A percentile compares a stretch with the other conserved stretches of the same genome.
These are phyloP conservation scores for Drosophila rufa DNA, from an alignment of 1,140 invertebrate genomes.

Conservation along the genomic window DNA sequence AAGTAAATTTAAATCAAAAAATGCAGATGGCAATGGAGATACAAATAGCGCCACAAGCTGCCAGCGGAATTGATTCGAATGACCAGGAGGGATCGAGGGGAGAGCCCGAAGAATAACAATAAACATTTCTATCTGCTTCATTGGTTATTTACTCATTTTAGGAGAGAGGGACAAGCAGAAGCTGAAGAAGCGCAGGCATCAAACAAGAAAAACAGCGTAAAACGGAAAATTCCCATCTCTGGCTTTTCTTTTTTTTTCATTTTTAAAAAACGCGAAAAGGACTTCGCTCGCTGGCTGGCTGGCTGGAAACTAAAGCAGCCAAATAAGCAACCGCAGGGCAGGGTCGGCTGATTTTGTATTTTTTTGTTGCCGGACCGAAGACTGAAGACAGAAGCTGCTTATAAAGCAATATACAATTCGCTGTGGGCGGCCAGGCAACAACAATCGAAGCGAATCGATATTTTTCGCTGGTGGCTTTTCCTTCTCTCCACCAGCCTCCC, in stretches of 20 bases:
- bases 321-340: slow-evolving; percentile 54
- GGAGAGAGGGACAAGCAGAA: background rate
- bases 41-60: slow-evolving; percentile 57
- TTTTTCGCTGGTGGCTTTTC: slow-evolving; percentile 54
- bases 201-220: slow-evolving; percentile 76
- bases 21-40: slow-evolving; percentile 52
- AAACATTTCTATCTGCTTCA: slow-evolving; percentile 83
- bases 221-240: slow-evolving; percentile 45
- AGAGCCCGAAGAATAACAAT: slow-evolving; percentile 69
- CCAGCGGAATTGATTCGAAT: slow-evolving; percentile 77
- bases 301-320: slow-evolving; percentile 47
- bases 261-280: slow-evolving; percentile 34
- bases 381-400: slow-evolving; percentile 69
- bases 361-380: slow-evolving; percentile 16
- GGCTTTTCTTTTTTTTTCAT: background rate
- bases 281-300: slow-evolving; percentile 23
- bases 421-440: slow-evolving; percentile 43
- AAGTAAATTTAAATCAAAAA: slow-evolving; percentile 47
- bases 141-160: slow-evolving; percentile 74
- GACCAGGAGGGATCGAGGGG: slow-evolving; percentile 37
- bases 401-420: slow-evolving; percentile 72
- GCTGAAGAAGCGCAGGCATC: slow-evolving; percentile 28
- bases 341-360: slow-evolving; percentile 42
- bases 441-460: slow-evolving; percentile 72
- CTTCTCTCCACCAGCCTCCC: background rate